Evolutionary conservation across 2,797 vertebrate genomes (phyloP).

Genomic region (Todus mexicanus): DNA sequence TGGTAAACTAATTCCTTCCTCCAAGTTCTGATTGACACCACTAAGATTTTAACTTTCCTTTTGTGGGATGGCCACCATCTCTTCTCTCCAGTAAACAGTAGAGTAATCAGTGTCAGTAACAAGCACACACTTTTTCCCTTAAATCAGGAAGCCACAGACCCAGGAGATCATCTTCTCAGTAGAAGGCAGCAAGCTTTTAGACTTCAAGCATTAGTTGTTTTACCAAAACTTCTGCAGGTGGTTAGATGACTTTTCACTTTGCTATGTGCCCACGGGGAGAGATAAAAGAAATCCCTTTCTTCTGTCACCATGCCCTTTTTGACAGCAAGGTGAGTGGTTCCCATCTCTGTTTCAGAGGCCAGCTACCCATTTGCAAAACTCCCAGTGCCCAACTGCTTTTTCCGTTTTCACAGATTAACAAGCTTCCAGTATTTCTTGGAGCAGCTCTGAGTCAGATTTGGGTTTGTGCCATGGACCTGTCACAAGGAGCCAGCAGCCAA

Average conservation of each 20-base stretch:
- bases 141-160: background rate
- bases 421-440: background rate
- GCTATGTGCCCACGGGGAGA: fast-evolving
- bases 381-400: background rate
- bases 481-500: constrained; percentile 13
- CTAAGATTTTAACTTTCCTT: background rate
- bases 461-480: background rate
- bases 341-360: background rate
- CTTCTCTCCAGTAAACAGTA: background rate
- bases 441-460: constrained; percentile 10
- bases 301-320: fast-evolving
- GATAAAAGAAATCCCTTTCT: background rate
- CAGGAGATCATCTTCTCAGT: background rate
- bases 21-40: background rate
- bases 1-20: background rate
- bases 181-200: background rate
- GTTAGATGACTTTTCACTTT: background rate
- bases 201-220: background rate
- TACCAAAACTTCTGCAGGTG: background rate
- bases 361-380: background rate
- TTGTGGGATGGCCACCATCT: background rate
- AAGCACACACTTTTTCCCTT: background rate
- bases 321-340: background rate
- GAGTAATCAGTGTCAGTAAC: background rate
- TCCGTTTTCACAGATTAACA: background rate